Evolutionary conservation across 2,113 vertebrate genomes (phyloP), one percentile per base, ranked within the genome.

Genomic region (Serilophus lunatus): DNA sequence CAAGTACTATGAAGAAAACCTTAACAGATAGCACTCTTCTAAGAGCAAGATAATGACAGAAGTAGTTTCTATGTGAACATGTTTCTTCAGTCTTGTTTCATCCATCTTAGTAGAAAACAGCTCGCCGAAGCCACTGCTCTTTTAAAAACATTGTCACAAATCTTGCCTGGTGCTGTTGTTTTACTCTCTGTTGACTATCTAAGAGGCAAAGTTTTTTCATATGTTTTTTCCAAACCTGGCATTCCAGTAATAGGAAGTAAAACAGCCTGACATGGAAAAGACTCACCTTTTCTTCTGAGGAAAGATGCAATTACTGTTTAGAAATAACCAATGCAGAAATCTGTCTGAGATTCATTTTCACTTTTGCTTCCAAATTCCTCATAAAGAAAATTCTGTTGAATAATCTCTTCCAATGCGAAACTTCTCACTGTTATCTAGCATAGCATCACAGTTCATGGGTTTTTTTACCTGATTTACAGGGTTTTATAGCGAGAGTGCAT

Each of bases 281-380:
- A 53, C 42, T 88, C 7, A n/a, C 24, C 9, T 91, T 54, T 75
- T 76, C 24, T 13, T 82, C 59, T 25, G 6, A 82, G n/a, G 49
- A 80, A 82, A 42, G 13, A 36, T 44, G 31, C 45, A 87, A 49
- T 51, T 44, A 40, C 49, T 17, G 17, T 64, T 78, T 76, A 33
- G 85, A 87, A 66, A 72, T 57, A 63, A 69, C 35, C 20, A 69
- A 4, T 57, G 13, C 31, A 69, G 50, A 83, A 93, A 60, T 56
- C 10, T 53, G 3, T 6, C 38, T 82, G 42, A 77, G 31, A 56
- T 83, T 90, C 13, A 71, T 70, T 96, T 93, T 94, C 71, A 63
- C 66, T 96, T 96, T 94, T 78, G 44, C 47, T 94, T 95, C 64
- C n/a, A 59, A 70, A 86, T 93, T 80, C 35, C 60, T 80, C 60